A percentile compares a stretch with the other conserved stretches of the same genome.
phyloP scores from a whole-genome alignment of 2,888 invertebrate genomes.

The Operophtera brumata region DNA sequence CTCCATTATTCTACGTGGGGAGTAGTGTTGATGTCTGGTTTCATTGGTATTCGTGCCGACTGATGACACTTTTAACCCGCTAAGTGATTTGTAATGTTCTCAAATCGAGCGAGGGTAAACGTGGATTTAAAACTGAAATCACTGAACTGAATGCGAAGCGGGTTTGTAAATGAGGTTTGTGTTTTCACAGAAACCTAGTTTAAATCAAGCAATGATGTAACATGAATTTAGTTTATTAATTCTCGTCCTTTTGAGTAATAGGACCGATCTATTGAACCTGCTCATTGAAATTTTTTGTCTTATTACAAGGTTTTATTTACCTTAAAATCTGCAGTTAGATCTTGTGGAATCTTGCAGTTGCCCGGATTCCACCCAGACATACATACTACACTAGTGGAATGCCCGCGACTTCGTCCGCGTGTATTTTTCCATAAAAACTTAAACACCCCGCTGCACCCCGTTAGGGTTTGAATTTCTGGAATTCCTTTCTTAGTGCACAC shows the following conservation, averaged over 20 bases:
- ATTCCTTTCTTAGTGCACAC: no score
- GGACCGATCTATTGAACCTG: neutral
- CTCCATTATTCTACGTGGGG: neutral
- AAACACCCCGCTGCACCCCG: no score
- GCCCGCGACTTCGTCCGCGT: no score
- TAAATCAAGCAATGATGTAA: neutral
- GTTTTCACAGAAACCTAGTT: neutral
- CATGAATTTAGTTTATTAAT: neutral
- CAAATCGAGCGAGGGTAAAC: slow-evolving; percentile 33
- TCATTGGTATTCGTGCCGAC: slow-evolving; percentile 6
- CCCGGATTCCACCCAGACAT: no score
- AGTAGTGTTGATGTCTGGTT: slow-evolving; percentile 4
- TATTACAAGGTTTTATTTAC: no score
- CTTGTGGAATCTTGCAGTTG: no score
- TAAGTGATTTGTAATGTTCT: slow-evolving; percentile 37
- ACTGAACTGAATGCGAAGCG: slow-evolving; percentile 22
- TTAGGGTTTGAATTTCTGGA: no score
- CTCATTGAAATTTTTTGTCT: no score
- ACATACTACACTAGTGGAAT: no score
- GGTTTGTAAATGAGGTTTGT: slow-evolving; percentile 4
- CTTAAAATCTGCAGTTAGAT: no score
- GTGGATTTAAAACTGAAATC: slow-evolving; percentile 29
- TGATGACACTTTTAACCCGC: slow-evolving; percentile 22
- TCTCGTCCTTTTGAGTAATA: neutral
- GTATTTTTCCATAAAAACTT: no score